Base-by-base conservation (phyloP, 1,140 invertebrate species). In the Trichonephila clavata region DNA sequence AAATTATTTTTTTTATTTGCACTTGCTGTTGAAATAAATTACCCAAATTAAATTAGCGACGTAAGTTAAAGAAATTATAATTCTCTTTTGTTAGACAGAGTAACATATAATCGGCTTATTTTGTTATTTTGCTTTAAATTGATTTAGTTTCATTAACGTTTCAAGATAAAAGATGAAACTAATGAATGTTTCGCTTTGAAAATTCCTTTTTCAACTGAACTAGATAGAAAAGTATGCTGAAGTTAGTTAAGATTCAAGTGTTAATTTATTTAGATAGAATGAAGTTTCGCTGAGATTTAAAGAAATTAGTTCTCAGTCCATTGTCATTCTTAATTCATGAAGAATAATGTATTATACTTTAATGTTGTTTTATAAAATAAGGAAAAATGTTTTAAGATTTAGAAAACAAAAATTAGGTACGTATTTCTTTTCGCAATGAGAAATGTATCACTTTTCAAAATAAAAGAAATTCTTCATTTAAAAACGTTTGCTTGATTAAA, bases 21-120 rank as follows among this genome's bases (percentile, higher is more conserved):
- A 71, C 3, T 77, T 32, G 6, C 18, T 39, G 71, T 39, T 32
- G 27, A 84, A 84, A 59, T 84, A 84, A 84, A 60, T 84, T 57
- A 84, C 24, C 83, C 83, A 21, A 60, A 60, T 84, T 57, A 84
- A 84, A 84, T 57, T 59, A 59, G 83, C 83, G n/a, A 32, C 4
- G 21, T 59, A 84, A 84, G 50, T 59, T 60, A 77, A 77, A 77
- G 27, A 77, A 77, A 77, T 77, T 77, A 77, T 84, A 84, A 84
- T 59, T 84, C 83, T 24, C 43, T 84, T 84, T 57, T 24, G 20
- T n/a, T 59, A 59, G n/a, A 84, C 50, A 50, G 57, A 32, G 27
- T 77, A 39, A 77, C 18, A 16, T 32, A 77, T 10, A n/a, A 24
- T 68, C 10, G 65, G n/a, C 65, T 68, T 68, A n/a, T 68, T 68